A percentile compares a stretch with the other conserved stretches of the same genome.
Conservation (phyloP, 64 coral and sea anemone genomes). For the Platygyra sinensis region DNA sequence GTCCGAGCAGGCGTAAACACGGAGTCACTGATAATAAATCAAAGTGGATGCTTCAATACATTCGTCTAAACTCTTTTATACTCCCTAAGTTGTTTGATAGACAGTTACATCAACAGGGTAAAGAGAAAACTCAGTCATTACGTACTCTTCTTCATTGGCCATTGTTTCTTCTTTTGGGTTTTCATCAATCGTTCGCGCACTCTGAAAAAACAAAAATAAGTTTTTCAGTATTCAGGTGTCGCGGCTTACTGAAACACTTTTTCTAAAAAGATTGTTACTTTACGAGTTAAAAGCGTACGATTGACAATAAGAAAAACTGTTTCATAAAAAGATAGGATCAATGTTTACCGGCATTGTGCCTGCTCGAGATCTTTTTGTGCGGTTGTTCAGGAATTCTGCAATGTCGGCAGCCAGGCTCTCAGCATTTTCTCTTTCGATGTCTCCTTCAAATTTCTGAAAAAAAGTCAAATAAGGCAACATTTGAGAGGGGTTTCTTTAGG, state of each 20-base stretch:
- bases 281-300: too few species aligned
- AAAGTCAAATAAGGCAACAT: not conserved
- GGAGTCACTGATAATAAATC: not conserved
- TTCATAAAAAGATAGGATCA: not conserved
- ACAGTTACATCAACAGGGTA: too few species aligned
- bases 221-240: not conserved
- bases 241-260: too few species aligned
- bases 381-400: conserved; percentile 73
- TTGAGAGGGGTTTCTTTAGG: not conserved
- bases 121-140: not conserved
- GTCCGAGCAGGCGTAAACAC: conserved; percentile 49
- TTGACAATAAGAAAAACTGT: too few species aligned
- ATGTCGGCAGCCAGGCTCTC: conserved; percentile 86
- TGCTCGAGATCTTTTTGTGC: conserved; percentile 46
- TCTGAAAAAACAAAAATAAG: not conserved
- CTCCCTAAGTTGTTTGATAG: too few species aligned
- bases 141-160: conserved; percentile 14
- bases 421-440: conserved; percentile 67
- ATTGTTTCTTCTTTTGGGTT: not conserved
- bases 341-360: conserved; percentile 42
- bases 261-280: too few species aligned
- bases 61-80: not conserved
- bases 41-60: not conserved
- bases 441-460: conserved; percentile 76
- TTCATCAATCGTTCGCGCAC: not conserved